Evolutionary conservation across 2,113 vertebrate genomes (phyloP).

Genomic region (Micronisus gabar): DNA sequence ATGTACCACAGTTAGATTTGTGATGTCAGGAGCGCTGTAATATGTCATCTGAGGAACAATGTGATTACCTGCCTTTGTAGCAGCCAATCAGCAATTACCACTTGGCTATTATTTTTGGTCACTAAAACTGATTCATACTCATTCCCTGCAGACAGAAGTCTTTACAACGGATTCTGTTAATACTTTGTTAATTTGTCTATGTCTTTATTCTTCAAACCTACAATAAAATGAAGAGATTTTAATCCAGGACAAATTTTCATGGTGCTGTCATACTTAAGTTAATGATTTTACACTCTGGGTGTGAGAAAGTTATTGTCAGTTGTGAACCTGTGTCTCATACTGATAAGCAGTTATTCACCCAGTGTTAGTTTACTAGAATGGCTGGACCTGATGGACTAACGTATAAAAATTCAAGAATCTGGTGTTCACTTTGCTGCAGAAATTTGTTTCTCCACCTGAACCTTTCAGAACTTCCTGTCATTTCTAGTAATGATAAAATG

Average conservation of each 20-base stretch:
- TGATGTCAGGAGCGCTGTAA: not conserved
- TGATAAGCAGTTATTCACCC: not conserved
- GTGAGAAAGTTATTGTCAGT: not conserved
- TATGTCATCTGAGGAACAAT: not conserved
- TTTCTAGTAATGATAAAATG: not conserved
- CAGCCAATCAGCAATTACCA: not conserved
- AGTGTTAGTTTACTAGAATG: not conserved
- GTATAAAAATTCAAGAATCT: not conserved
- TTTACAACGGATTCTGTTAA: not conserved
- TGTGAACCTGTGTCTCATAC: not conserved
- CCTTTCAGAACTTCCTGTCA: not conserved
- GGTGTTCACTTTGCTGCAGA: not conserved
- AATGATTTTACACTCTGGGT: not conserved
- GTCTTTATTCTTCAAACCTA: not conserved
- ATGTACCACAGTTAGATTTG: not conserved
- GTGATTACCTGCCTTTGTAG: not conserved
- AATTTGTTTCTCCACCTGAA: not conserved
- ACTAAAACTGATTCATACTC: not conserved
- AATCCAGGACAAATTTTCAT: not conserved
- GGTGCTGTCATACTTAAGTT: not conserved
- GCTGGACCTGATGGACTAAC: not conserved
- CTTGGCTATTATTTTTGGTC: not conserved
- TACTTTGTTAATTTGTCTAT: not conserved
- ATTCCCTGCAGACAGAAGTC: not conserved
- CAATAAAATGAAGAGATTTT: not conserved